Base-by-base conservation (phyloP, 2,888 invertebrate species). In the Adela reaumurella region DNA sequence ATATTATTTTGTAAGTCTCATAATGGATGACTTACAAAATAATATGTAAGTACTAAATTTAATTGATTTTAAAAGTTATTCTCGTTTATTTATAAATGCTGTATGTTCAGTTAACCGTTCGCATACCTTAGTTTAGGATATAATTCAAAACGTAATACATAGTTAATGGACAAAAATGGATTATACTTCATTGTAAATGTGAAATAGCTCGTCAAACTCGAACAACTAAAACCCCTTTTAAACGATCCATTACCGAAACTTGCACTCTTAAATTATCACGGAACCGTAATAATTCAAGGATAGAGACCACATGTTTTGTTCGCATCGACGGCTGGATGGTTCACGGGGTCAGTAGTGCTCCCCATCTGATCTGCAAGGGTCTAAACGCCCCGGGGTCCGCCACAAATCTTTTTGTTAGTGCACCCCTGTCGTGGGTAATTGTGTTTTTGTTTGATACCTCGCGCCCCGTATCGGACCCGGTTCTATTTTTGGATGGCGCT, bases 341-440 rank as follows among this genome's bases (percentile, higher is more conserved):
- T 8, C 35, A 35, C 35, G 35, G 35, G 35, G 35, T 35, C 35
- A 35, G 3, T 35, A 35, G 35, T 35, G 3, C 35, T 8, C 4
- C n/a, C 35, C n/a, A 35, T 11, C 35, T 14, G 6, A 5, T 24
- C 5, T 35, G 4, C 11, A 35, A 14, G 35, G 35, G 35, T 8
- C 35, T 3, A 35, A 14, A 35, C n/a, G 3, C 35, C 4, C 35
- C 35, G n/a, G 35, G 35, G 35, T 8, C 35, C 14, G 35, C 35
- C 35, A 35, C 35, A 53, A 53, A 51, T 53, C 53, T 51, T 46
- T 50, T 51, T 53, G 51, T 53, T 50, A 53, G 50, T 8, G 35
- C 35, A 24, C 24, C 35, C 52, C 51, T 28, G 49, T 43, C 19
- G 53, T 46, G 46, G 24, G 16, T 49, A 46, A 19, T 47, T 44